Conservation (phyloP, 1,140 invertebrate genomes). For the Drosophila setifemur region DNA sequence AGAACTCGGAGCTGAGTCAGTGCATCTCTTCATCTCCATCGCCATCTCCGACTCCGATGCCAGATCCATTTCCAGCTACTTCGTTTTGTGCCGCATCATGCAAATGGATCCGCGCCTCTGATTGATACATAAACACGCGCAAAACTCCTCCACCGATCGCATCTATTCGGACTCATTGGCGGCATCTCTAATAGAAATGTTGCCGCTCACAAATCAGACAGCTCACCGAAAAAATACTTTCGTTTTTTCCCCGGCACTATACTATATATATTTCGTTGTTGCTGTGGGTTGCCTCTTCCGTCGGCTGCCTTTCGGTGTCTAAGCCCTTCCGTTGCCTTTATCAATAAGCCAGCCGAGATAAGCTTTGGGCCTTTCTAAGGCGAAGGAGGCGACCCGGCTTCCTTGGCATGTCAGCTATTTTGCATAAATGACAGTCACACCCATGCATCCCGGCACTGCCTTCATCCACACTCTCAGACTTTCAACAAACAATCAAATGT, state of each 20-base stretch:
- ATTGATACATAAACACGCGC: conserved; percentile 78
- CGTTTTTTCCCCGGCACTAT: conserved; percentile 32
- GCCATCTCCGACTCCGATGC: conserved; percentile 8
- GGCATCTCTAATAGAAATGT: conserved; percentile 69
- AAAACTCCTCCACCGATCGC: conserved; percentile 57
- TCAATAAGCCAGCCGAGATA: conserved; percentile 70
- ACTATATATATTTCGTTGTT: conserved; percentile 2
- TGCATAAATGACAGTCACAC: conserved; percentile 67
- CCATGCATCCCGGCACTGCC: conserved; percentile 9
- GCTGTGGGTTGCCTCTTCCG: conserved; percentile 18
- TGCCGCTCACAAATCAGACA: conserved; percentile 7
- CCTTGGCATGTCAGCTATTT: conserved; percentile 73
- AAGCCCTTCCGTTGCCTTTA: conserved; percentile 74
- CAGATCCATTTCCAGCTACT: conserved; percentile 63
- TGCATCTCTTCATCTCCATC: conserved; percentile 34
- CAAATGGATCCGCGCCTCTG: conserved; percentile 70
- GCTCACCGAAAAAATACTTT: conserved; percentile 33
- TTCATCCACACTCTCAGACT: conserved; percentile 1
- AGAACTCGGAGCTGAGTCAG: conserved; percentile 32
- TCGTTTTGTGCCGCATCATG: conserved; percentile 69
- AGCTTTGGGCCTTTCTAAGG: conserved; percentile 42
- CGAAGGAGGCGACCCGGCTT: conserved; percentile 29
- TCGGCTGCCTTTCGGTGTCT: conserved; percentile 59
- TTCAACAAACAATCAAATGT: conserved; percentile 49
- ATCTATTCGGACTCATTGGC: conserved; percentile 34